Percentiles rank a stretch among this genome's conserved stretches.
phyloP scores from a whole-genome alignment of 2,113 vertebrate species.

The Tyto alba region DNA sequence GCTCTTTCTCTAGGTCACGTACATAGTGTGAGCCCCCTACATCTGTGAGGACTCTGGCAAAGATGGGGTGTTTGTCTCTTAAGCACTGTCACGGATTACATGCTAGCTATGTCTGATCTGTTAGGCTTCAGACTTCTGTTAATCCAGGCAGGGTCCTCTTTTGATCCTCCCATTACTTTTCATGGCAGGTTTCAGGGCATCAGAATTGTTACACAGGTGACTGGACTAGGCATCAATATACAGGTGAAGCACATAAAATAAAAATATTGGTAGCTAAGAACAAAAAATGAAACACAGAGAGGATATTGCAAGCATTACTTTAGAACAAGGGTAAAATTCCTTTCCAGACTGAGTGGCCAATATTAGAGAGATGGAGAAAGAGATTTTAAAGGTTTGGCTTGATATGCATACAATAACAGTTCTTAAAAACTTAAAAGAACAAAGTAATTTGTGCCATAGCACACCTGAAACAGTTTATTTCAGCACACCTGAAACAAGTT shows the following conservation, averaged over 20 bases:
- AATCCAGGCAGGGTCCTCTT: neutral
- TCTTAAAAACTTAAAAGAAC: neutral
- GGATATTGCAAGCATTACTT: neutral
- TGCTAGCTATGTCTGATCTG: neutral
- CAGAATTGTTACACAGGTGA: neutral
- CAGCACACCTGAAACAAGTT: neutral
- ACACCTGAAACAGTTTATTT: neutral
- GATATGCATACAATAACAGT: neutral
- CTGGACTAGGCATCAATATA: neutral
- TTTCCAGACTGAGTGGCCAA: neutral
- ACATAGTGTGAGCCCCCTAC: neutral
- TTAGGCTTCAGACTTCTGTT: neutral
- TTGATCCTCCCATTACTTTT: neutral
- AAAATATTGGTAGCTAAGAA: neutral
- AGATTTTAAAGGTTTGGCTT: neutral
- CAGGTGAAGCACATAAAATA: neutral
- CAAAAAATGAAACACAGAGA: neutral
- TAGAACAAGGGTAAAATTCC: neutral
- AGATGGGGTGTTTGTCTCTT: neutral
- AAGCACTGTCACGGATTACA: neutral
- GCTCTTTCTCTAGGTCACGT: neutral
- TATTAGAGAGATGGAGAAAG: neutral
- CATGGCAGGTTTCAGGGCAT: neutral
- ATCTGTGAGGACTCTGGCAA: neutral
- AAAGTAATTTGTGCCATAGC: neutral